These are phyloP conservation scores for Stichopus horrens DNA, from an alignment of 53 echinoderm and acorn worm species.

Conservation along the genomic window DNA sequence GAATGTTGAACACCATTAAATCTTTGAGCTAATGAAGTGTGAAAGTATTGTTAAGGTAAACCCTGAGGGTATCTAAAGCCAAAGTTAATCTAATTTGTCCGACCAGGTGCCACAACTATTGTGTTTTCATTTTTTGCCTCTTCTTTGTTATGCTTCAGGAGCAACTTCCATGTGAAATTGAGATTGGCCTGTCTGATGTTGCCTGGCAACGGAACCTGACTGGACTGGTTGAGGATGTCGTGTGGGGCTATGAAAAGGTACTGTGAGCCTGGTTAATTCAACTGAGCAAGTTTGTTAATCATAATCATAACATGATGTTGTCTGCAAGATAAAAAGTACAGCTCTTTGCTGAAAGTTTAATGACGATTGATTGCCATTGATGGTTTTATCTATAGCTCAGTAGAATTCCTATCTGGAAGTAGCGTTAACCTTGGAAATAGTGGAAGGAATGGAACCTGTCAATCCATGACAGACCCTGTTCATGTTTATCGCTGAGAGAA, in stretches of 20 bases:
- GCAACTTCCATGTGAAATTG: conserved; percentile 59
- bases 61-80: conserved; percentile 6
- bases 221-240: conserved; percentile 68
- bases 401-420: too few relatives aligned
- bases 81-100: conserved; percentile 27
- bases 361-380: too few relatives aligned
- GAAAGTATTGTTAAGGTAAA: background rate
- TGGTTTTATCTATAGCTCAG: too few relatives aligned
- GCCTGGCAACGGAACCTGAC: conserved; percentile 87
- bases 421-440: too few relatives aligned
- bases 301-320: too few relatives aligned
- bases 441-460: too few relatives aligned
- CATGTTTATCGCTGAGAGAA: too few relatives aligned
- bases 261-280: background rate
- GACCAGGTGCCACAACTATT: background rate
- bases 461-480: too few relatives aligned
- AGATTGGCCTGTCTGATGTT: conserved; percentile 56
- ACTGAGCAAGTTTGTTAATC: background rate
- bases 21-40: background rate
- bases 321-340: too few relatives aligned
- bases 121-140: background rate
- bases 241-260: conserved; percentile 91
- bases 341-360: too few relatives aligned
- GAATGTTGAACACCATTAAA: background rate
- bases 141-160: background rate